Base-by-base conservation (phyloP, 30 jellyfish, hydroid and myxozoan genomes). In the Aurelia sp. region DNA sequence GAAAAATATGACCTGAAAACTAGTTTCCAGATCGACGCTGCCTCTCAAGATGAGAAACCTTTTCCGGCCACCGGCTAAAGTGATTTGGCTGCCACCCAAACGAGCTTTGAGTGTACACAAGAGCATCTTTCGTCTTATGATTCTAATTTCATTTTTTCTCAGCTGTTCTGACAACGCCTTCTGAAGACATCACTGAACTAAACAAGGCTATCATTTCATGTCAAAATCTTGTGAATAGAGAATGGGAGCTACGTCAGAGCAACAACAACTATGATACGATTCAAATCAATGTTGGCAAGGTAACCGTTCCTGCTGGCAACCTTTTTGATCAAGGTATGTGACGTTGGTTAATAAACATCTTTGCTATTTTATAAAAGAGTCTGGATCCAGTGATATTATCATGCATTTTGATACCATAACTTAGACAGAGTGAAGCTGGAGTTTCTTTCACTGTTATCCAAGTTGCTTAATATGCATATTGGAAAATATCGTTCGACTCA, bases 261-360 rank as follows among this genome's bases (percentile, higher is more conserved):
- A 53, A 31, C 60, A 82, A 31, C 77, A 72, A 70, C 31, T 35
- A 47, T 20, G 79, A 47, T 22, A 82, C 81, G n/a, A 35, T 72
- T 4, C 86, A 66, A 53, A 85, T 86, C 51, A 86, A 86, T 23
- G 82, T 86, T 23, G 87, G 87, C 16, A 86, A 86, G 60, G 96
- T 86, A 0, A 61, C 96, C 9, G 79, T 86, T 15, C 83, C 96
- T 4, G 64, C 80, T 19, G 96, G 65, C 21, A 76, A 70, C 22
- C 96, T 86, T 37, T 86, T 86, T 58, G 87, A 76, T 44, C 85
- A 86, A 86, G 96, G 96, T 85, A 66, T 17, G 23, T 17, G 22
- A 22, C 6, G 1, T 66, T 37, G 18, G 10, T 27, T 2, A 27
- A 27, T 27, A 27, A 27, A 27, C 33, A 1, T 27, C 2, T 27